Percentiles rank a stretch among this genome's conserved stretches.
phyloP scores from a whole-genome alignment of 2,113 vertebrate genomes.

The Nothoprocta pentlandii region DNA sequence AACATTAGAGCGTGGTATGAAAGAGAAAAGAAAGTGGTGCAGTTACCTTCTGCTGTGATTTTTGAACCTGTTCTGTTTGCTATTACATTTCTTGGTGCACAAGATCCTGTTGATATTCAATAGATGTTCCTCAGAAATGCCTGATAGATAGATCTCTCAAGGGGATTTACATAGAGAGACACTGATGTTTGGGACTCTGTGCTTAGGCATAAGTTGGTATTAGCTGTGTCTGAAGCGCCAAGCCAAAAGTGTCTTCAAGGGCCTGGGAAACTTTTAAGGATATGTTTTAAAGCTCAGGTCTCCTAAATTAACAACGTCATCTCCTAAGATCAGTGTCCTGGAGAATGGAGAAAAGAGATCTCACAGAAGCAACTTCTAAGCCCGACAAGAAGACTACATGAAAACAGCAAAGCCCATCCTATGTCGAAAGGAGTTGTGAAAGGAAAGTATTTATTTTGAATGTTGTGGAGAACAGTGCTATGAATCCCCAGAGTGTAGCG shows the following conservation, averaged over 20 bases:
- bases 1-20: background rate
- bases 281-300: background rate
- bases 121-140: background rate
- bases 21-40: background rate
- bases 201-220: background rate
- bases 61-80: background rate
- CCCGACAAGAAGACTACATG: background rate
- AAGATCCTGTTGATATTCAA: background rate
- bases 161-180: background rate
- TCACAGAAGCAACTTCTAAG: background rate
- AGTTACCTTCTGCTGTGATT: background rate
- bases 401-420: background rate
- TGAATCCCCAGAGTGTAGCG: background rate
- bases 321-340: background rate
- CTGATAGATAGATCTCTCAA: background rate
- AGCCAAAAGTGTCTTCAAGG: background rate
- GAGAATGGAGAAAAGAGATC: background rate
- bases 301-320: background rate
- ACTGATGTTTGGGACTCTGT: background rate
- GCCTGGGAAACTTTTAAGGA: background rate
- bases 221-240: background rate
- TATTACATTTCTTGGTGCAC: accelerated
- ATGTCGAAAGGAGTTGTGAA: background rate
- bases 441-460: background rate
- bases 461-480: background rate